Evolutionary conservation across 1,140 invertebrate genomes (phyloP).

Genomic region (Xylocopa sonorina): DNA sequence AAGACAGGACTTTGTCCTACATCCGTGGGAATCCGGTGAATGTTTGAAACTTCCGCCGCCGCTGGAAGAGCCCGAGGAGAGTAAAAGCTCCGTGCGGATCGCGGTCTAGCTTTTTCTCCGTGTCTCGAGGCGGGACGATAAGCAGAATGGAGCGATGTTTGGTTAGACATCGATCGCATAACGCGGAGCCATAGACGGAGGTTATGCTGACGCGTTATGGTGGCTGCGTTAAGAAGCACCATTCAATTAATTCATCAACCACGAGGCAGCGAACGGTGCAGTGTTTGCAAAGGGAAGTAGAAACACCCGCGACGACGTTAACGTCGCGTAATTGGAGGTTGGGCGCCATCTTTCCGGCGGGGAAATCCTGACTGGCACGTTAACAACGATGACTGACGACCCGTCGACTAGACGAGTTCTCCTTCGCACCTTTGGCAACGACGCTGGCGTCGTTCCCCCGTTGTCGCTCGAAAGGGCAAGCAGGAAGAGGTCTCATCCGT

Average conservation of each 20-base stretch:
- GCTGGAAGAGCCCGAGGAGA: constrained; percentile 18
- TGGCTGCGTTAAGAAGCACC: background rate
- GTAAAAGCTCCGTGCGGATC: constrained; percentile 28
- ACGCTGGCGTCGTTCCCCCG: constrained; percentile 4
- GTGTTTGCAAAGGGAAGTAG: background rate
- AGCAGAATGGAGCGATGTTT: background rate
- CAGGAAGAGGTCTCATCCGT: constrained; percentile 41
- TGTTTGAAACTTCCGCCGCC: constrained; percentile 45
- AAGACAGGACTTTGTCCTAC: constrained; percentile 30
- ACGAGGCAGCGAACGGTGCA: background rate
- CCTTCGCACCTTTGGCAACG: constrained; percentile 33
- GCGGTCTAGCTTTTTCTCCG: constrained; percentile 25
- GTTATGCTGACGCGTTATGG: too few relatives aligned
- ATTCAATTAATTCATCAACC: constrained; percentile 16
- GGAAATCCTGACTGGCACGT: constrained; percentile 39
- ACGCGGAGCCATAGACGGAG: too few relatives aligned
- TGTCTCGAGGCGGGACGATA: background rate
- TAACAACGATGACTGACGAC: constrained; percentile 55
- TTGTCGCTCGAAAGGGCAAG: background rate
- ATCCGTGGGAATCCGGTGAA: constrained; percentile 59
- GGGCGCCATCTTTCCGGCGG: constrained; percentile 5
- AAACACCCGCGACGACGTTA: constrained; percentile 22
- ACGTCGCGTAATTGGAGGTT: constrained; percentile 50
- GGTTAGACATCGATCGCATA: background rate
- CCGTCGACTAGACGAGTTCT: constrained; percentile 16